Percentiles rank a stretch among this genome's conserved stretches.
Conservation (phyloP, 2,113 vertebrate species). For the Cynopterus brachyotis region DNA sequence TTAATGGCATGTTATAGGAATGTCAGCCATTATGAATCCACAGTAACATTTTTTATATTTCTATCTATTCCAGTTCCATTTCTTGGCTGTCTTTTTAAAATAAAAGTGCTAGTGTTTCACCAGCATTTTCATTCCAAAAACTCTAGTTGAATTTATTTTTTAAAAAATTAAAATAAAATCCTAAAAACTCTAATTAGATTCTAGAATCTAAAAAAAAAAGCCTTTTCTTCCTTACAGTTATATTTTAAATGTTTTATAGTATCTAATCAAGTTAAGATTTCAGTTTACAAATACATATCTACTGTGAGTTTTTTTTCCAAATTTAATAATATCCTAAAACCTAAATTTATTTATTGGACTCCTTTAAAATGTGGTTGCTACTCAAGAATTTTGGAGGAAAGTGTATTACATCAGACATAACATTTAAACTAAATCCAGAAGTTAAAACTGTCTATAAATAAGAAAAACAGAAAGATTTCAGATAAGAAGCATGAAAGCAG, state of each 20-base stretch:
- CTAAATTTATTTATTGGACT: conserved; percentile 50
- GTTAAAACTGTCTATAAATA: conserved; percentile 51
- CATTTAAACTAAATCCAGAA: conserved; percentile 53
- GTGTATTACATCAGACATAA: conserved; percentile 44
- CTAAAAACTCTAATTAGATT: background rate
- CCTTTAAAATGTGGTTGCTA: conserved; percentile 61
- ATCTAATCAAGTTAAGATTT: conserved; percentile 50
- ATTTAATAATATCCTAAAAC: conserved; percentile 61
- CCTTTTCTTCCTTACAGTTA: background rate
- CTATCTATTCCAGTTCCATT: background rate
- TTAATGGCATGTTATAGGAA: background rate
- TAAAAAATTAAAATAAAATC: conserved; percentile 48
- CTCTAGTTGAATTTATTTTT: conserved; percentile 32
- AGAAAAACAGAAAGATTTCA: conserved; percentile 31
- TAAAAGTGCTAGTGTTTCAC: conserved; percentile 13
- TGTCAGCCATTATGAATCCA: background rate
- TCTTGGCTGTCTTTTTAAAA: conserved; percentile 40
- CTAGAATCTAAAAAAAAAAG: background rate
- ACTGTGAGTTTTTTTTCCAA: conserved; percentile 12
- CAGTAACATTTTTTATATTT: background rate
- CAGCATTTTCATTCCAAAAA: conserved; percentile 42
- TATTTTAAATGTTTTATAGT: conserved; percentile 17
- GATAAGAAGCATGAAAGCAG: background rate
- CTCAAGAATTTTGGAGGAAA: conserved; percentile 55
- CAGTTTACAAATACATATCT: conserved; percentile 45